Evolutionary conservation across 2,888 invertebrate genomes (phyloP), one percentile per base, ranked within the genome.

Genomic region (Tinea trinotella): DNA sequence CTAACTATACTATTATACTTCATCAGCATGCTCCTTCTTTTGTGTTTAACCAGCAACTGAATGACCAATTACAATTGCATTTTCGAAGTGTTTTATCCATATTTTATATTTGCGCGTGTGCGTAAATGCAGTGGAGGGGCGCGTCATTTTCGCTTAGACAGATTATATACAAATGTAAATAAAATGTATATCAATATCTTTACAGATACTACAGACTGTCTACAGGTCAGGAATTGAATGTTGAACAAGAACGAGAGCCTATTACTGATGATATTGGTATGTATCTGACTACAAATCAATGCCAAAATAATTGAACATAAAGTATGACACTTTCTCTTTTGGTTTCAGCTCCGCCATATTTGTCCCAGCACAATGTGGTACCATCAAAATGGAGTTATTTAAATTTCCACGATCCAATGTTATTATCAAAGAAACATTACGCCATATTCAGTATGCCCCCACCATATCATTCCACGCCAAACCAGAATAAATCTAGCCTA

Each of bases 371-470:
- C 74, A 91, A 91, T 61, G 95, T 96, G 34, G 85, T 92, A 18
- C 92, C 93, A 9, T 89, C 93, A 40, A 89, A 90, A 62, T 96
- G 96, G 96, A 95, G 93, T 69, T 96, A 95, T 68, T 67, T 90
- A 52, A 70, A 83, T 59, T 73, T 63, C 60, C 78, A 81, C 17
- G 79, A 82, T 54, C 71, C 86, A 9, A 76, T 77, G 55, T 77
- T 85, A 36, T 74, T 88, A 44, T 76, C 86, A n/a, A 87, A 86
- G 58, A 87, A 88, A 56, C 89, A 90, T 62, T 89, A 80, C 62
- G 89, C 90, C 10, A 90, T 92, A 70, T 92, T 94, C 71, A 87
- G 92, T 58, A 88, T 91, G 77, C 90, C 91, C 34, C 94, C 94
- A 1, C 89, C 90, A n/a, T 94, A 93, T 73, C 92, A 92, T 67